A percentile compares a stretch with the other conserved stretches of the same genome.
Evolutionary conservation across 1,140 invertebrate species (phyloP).

Genomic region (Nymphalis io): DNA sequence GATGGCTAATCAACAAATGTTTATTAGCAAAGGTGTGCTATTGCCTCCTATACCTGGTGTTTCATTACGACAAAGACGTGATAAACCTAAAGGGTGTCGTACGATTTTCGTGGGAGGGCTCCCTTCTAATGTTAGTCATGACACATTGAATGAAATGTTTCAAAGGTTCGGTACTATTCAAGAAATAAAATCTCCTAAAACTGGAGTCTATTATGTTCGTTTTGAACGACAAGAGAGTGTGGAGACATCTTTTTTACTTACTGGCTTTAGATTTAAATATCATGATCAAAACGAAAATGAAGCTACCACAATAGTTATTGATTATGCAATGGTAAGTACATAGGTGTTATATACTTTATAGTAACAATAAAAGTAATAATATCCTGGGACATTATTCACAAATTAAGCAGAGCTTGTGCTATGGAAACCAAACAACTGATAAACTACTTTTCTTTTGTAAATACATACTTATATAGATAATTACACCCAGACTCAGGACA

Average conservation of each 20-base stretch:
- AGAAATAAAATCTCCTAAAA: constrained; percentile 92
- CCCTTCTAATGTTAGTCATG: constrained; percentile 91
- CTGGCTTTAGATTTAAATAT: constrained; percentile 92
- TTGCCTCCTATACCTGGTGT: constrained; percentile 93
- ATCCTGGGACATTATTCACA: too few species aligned
- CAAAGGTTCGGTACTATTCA: constrained; percentile 91
- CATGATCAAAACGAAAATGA: constrained; percentile 82
- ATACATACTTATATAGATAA: too few species aligned
- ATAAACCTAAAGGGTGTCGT: constrained; percentile 92
- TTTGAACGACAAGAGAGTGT: constrained; percentile 91
- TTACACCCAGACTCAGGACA: too few species aligned
- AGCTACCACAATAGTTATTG: constrained; percentile 93
- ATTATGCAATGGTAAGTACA: constrained; percentile 88
- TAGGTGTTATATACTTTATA: not conserved
- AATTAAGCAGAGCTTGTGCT: too few species aligned
- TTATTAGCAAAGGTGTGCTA: constrained; percentile 65
- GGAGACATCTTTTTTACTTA: constrained; percentile 91
- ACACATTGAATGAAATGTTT: constrained; percentile 90
- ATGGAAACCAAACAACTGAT: too few species aligned
- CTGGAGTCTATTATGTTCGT: constrained; percentile 96
- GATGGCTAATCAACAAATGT: constrained; percentile 50
- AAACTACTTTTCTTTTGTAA: too few species aligned
- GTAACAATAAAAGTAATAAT: too few species aligned
- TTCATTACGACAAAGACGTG: constrained; percentile 89
- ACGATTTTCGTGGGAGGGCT: constrained; percentile 97